A percentile compares a stretch with the other conserved stretches of the same genome.
Evolutionary conservation across 2,113 vertebrate genomes (phyloP).

Genomic region (Shinisaurus crocodilurus): DNA sequence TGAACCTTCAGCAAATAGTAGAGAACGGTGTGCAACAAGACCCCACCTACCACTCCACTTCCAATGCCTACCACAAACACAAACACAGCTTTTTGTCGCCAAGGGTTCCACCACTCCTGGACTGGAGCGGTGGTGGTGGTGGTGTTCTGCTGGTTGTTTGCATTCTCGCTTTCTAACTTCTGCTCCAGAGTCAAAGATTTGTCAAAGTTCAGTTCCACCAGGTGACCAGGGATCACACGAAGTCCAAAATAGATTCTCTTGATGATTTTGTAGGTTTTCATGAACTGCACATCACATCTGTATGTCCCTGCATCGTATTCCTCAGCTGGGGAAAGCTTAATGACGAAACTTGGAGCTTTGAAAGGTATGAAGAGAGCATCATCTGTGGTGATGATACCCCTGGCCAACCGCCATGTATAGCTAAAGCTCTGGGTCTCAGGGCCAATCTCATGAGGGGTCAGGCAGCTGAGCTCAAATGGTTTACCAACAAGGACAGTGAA

Average conservation of each 20-base stretch:
- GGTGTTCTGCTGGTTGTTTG: not conserved
- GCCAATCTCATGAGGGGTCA: conserved; percentile 63
- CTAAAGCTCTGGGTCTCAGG: conserved; percentile 70
- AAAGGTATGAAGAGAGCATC: conserved; percentile 78
- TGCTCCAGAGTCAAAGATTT: conserved; percentile 68
- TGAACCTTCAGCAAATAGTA: not conserved
- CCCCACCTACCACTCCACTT: not conserved
- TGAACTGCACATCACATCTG: conserved; percentile 82
- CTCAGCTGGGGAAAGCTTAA: conserved; percentile 71
- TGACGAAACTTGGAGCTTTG: conserved; percentile 23
- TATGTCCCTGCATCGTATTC: conserved; percentile 89
- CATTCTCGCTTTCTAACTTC: conserved; percentile 44
- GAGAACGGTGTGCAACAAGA: not conserved
- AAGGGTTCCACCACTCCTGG: not conserved
- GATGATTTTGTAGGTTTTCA: conserved; percentile 65
- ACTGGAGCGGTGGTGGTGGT: rapidly evolving
- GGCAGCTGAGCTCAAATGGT: conserved; percentile 79
- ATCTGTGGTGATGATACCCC: conserved; percentile 83
- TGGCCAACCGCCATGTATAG: conserved; percentile 83
- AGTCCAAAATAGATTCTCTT: conserved; percentile 88
- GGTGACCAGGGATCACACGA: conserved; percentile 72
- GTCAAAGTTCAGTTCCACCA: conserved; percentile 80
- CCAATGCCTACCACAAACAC: conserved; percentile 33
- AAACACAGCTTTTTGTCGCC: not conserved
- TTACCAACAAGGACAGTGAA: conserved; percentile 70